phyloP scores from a whole-genome alignment of 2,797 vertebrate species.

The Eurystomus glaucurus region DNA sequence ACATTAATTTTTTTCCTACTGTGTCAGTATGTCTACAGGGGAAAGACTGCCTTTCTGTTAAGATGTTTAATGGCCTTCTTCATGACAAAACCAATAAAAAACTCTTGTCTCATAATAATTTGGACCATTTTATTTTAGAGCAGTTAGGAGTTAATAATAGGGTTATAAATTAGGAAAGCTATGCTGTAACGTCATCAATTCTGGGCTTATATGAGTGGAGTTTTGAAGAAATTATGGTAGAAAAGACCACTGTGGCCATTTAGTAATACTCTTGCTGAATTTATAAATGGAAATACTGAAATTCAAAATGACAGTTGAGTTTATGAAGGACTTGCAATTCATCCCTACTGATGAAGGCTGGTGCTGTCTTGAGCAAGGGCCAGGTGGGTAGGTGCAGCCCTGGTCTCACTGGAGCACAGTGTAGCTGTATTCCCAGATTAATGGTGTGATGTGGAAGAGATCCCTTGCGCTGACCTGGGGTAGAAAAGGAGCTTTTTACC shows the following conservation, averaged over 20 bases:
- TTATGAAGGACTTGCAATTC: neutral
- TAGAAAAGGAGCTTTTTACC: conserved; percentile 17
- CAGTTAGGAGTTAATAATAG: neutral
- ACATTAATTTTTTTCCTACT: neutral
- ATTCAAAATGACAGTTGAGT: neutral
- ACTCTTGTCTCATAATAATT: neutral
- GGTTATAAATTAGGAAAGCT: neutral
- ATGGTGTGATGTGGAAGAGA: neutral
- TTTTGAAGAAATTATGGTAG: neutral
- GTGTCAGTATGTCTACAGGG: neutral
- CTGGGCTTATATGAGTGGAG: neutral
- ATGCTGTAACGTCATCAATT: neutral
- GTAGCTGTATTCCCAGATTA: neutral
- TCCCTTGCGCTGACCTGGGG: neutral
- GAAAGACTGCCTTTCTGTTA: neutral
- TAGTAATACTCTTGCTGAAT: neutral
- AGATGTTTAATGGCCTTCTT: neutral
- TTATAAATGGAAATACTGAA: neutral
- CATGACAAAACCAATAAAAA: conserved; percentile 1
- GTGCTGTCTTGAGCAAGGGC: neutral
- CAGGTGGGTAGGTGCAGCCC: neutral
- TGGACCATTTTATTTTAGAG: neutral
- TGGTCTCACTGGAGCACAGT: rapidly evolving
- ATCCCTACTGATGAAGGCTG: neutral
- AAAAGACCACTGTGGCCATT: neutral